Percentiles rank a stretch among this genome's conserved stretches.
Conservation (phyloP, 2,888 invertebrate species). For the Zaprionus lineosus region DNA sequence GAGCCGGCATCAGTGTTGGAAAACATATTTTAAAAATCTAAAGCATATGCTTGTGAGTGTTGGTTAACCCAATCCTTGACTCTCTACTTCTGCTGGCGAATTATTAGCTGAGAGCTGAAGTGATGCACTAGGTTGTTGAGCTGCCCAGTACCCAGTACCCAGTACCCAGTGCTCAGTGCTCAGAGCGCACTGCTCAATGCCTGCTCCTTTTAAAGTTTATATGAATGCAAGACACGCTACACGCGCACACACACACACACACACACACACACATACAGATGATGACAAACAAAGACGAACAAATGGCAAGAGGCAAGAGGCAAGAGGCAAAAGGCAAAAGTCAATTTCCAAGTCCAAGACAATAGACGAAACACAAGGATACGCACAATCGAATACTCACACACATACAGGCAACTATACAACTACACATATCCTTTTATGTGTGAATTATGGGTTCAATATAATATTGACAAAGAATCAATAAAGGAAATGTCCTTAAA, state of each 20-base stretch:
- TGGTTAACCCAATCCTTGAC: no score
- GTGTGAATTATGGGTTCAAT: slow-evolving; percentile 77
- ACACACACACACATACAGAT: slow-evolving; percentile 9
- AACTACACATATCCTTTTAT: slow-evolving; percentile 58
- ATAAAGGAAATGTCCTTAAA: slow-evolving; percentile 79
- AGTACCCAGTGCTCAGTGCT: no score
- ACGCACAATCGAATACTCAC: slow-evolving; percentile 17
- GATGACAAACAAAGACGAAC: slow-evolving; percentile 31
- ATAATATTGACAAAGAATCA: slow-evolving; percentile 79
- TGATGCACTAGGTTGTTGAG: no score
- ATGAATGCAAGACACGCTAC: slow-evolving; percentile 49
- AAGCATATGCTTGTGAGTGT: no score
- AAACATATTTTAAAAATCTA: no score
- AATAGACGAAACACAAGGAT: slow-evolving; percentile 35
- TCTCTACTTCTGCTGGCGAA: no score
- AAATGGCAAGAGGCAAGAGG: no score
- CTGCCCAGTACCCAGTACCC: no score
- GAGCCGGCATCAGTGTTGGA: no score
- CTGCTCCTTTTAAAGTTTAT: slow-evolving; percentile 27
- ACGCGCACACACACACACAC: slow-evolving; percentile 31
- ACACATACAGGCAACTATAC: not conserved
- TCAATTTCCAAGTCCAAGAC: slow-evolving; percentile 41
- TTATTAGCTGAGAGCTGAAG: no score
- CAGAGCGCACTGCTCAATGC: no score
- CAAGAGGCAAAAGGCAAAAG: no score